Evolutionary conservation across 1,140 invertebrate species (phyloP), one percentile per base, ranked within the genome.

Genomic region (Rhopalosiphum padi): DNA sequence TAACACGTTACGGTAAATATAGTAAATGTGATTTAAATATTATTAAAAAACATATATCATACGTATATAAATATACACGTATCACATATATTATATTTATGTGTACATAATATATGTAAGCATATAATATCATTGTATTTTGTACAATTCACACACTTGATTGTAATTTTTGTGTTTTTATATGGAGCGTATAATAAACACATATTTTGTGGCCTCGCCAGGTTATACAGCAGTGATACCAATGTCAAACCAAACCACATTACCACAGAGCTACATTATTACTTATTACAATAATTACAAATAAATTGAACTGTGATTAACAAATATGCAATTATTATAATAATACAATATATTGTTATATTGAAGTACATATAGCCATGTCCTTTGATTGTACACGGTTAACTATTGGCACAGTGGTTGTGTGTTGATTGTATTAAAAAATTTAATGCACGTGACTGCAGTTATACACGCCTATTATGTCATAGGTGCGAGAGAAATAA

Each of bases 1-100:
- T 77, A 77, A 77, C 60, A 77, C 60, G 60, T 77, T 77, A 77
- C 60, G 60, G 60, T 77, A 77, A 77, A 77, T 77, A n/a, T 77
- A 77, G 60, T 77, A 77, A 77, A n/a, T 77, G 60, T 18, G 60
- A 77, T 77, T 77, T 77, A 77, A 77, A 77, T 77, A 77, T 77
- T 77, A 77, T 77, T 77, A n/a, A 77, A 77, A 77, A 68, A 18
- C 30, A 3, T 68, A n/a, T 68, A 37, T 83, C n/a, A 37, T 37
- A 37, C n/a, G 7, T 82, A 82, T 82, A 82, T 35, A 35, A 41
- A 43, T 23, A 85, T 85, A 41, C 2, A 41, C 11, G 15, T 77
- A 77, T 18, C n/a, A 2, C 48, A 51, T 51, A 21, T 18, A 51
- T 51, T 51, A 51, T 51, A 51, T 51, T 77, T n/a, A 77, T n/a